A percentile compares a stretch with the other conserved stretches of the same genome.
These are phyloP conservation scores for Wasmannia auropunctata DNA, from an alignment of 1,140 invertebrate genomes.

Conservation along the genomic window DNA sequence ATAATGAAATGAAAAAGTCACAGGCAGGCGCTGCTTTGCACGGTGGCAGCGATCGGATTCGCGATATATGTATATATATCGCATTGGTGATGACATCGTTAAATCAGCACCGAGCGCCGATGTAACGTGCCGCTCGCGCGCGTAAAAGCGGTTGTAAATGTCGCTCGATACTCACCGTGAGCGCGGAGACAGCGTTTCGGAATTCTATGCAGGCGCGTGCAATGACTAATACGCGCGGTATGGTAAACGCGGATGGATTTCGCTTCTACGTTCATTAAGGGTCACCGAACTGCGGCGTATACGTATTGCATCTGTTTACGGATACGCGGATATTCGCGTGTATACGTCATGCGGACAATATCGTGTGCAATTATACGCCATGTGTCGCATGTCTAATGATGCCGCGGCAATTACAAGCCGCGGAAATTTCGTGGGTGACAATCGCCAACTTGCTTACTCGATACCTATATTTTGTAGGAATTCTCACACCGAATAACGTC, in stretches of 20 bases:
- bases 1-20: not conserved
- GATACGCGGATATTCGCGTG: slow-evolving; percentile 35
- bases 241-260: slow-evolving; percentile 56
- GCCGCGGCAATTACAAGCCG: slow-evolving; percentile 19
- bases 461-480: not conserved
- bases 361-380: slow-evolving; percentile 33
- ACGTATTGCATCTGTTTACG: slow-evolving; percentile 17
- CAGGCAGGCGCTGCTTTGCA: not conserved
- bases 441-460: not conserved
- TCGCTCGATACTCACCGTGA: slow-evolving; percentile 7
- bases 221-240: slow-evolving; percentile 59
- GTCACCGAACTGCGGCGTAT: slow-evolving; percentile 49
- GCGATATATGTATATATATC: not conserved
- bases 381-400: slow-evolving; percentile 50
- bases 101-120: slow-evolving; percentile 19
- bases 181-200: slow-evolving; percentile 20
- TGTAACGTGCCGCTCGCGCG: not conserved
- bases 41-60: not conserved
- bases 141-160: slow-evolving; percentile 28
- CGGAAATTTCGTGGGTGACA: slow-evolving; percentile 34
- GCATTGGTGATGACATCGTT: slow-evolving; percentile 13
- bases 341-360: slow-evolving; percentile 12
- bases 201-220: slow-evolving; percentile 33
- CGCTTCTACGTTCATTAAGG: slow-evolving; percentile 24
- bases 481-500: not conserved